phyloP scores from a whole-genome alignment of 2,888 invertebrate species.

The Ichneumoninae sp. region DNA sequence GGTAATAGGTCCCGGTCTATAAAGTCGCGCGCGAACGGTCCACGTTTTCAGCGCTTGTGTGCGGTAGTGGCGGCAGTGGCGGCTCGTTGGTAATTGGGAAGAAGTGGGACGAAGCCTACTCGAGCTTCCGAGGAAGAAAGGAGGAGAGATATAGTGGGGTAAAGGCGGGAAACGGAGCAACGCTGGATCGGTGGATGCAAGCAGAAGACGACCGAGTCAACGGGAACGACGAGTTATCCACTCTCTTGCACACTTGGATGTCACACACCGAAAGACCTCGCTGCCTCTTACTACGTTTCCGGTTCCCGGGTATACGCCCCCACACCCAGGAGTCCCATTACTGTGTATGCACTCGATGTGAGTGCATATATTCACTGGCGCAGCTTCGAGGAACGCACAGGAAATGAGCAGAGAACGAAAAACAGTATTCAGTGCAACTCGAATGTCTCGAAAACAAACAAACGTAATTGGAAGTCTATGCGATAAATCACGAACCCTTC shows the following conservation, averaged over 20 bases:
- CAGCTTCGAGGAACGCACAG: slow-evolving; percentile 60
- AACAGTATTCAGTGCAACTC: slow-evolving; percentile 28
- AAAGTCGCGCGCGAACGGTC: slow-evolving; percentile 69
- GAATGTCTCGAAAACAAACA: slow-evolving; percentile 49
- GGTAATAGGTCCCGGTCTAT: slow-evolving; percentile 78
- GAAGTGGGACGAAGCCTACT: slow-evolving; percentile 68
- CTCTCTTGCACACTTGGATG: slow-evolving; percentile 48
- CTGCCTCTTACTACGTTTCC: slow-evolving; percentile 48
- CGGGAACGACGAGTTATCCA: slow-evolving; percentile 57
- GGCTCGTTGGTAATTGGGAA: slow-evolving; percentile 77
- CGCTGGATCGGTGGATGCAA: slow-evolving; percentile 44
- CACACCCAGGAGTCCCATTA: slow-evolving; percentile 40
- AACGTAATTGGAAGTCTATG: slow-evolving; percentile 56
- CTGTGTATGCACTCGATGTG: slow-evolving; percentile 37
- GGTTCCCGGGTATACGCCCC: slow-evolving; percentile 54
- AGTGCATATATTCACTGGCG: slow-evolving; percentile 56
- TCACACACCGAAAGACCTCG: slow-evolving; percentile 16
- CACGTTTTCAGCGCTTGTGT: slow-evolving; percentile 7
- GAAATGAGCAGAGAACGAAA: slow-evolving; percentile 58
- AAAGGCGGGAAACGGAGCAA: slow-evolving; percentile 55
- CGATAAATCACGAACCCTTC: slow-evolving; percentile 27
- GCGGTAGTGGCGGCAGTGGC: slow-evolving; percentile 31
- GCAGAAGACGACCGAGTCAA: slow-evolving; percentile 31
- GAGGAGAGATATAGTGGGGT: slow-evolving; percentile 28
- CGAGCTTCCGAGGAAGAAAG: slow-evolving; percentile 34